phyloP scores from a whole-genome alignment of 23 tunicate genomes.

The Oikopleura dioica region DNA sequence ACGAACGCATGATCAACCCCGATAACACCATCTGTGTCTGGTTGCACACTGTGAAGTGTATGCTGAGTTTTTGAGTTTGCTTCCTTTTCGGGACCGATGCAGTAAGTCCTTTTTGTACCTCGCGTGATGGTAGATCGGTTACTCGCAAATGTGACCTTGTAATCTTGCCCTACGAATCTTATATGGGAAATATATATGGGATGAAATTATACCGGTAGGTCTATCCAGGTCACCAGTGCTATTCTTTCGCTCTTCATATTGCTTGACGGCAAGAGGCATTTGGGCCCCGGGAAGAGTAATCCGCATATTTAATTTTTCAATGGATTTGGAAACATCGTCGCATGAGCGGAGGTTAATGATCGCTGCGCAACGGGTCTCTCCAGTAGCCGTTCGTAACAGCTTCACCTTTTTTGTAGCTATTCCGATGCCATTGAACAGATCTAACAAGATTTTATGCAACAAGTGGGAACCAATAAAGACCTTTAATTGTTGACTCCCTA shows the following conservation, averaged over 20 bases:
- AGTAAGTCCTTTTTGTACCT: too few species aligned
- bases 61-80: not conserved
- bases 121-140: not conserved
- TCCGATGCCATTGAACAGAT: not conserved
- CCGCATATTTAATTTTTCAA: not conserved
- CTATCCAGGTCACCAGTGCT: too few species aligned
- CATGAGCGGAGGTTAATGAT: not conserved
- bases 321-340: not conserved
- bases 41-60: not conserved
- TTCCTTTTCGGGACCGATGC: too few species aligned
- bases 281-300: not conserved
- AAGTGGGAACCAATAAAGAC: too few species aligned
- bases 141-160: not conserved
- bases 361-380: not conserved
- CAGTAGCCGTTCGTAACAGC: not conserved
- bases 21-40: not conserved
- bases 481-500: slow-evolving; percentile 7
- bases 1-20: not conserved
- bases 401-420: not conserved
- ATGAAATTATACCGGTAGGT: too few species aligned
- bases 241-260: not conserved
- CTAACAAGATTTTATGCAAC: not conserved
- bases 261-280: not conserved
- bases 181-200: too few species aligned
- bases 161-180: too few species aligned